These are phyloP conservation scores for Drosophila pseudotalamancana DNA, from an alignment of 2,888 invertebrate species.

Conservation along the genomic window DNA sequence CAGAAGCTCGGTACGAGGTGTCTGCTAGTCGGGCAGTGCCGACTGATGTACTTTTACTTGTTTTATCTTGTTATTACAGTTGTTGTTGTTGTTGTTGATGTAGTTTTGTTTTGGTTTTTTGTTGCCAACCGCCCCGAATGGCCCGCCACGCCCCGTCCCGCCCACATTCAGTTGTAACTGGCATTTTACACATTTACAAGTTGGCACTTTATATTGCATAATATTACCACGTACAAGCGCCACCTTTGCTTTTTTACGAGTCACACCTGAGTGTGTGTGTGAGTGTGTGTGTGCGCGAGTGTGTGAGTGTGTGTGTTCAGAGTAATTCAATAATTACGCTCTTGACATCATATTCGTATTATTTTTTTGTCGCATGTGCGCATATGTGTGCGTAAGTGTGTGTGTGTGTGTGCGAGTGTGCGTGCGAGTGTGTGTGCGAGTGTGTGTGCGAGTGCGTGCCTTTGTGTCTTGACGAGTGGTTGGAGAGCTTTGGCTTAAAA, in stretches of 20 bases:
- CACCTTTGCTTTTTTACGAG: slow-evolving; percentile 61
- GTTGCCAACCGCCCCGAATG: slow-evolving; percentile 34
- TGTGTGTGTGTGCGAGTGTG: not conserved
- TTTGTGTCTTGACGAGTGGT: slow-evolving; percentile 29
- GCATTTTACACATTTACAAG: slow-evolving; percentile 79
- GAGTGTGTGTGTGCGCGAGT: slow-evolving; percentile 14
- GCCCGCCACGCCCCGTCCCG: not conserved
- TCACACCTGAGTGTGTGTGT: slow-evolving; percentile 26
- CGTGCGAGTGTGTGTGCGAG: slow-evolving; percentile 8
- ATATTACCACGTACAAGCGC: slow-evolving; percentile 73
- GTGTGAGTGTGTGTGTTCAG: slow-evolving; percentile 36
- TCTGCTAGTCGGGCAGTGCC: too few species aligned
- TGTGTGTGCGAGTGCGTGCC: not conserved
- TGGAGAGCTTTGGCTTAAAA: slow-evolving; percentile 45
- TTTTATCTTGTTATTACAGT: slow-evolving; percentile 36
- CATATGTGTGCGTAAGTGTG: slow-evolving; percentile 17
- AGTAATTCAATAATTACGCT: slow-evolving; percentile 77
- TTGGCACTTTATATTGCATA: slow-evolving; percentile 79
- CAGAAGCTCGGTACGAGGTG: too few species aligned
- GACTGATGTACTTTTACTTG: slow-evolving; percentile 14
- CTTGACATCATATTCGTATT: slow-evolving; percentile 76
- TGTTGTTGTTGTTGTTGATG: slow-evolving; percentile 27
- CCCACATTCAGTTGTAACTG: slow-evolving; percentile 59
- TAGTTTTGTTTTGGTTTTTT: slow-evolving; percentile 54
- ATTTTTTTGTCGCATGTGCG: slow-evolving; percentile 36